Conservation (phyloP, 53 echinoderm and acorn worm species). For the Paracentrotus lividus region DNA sequence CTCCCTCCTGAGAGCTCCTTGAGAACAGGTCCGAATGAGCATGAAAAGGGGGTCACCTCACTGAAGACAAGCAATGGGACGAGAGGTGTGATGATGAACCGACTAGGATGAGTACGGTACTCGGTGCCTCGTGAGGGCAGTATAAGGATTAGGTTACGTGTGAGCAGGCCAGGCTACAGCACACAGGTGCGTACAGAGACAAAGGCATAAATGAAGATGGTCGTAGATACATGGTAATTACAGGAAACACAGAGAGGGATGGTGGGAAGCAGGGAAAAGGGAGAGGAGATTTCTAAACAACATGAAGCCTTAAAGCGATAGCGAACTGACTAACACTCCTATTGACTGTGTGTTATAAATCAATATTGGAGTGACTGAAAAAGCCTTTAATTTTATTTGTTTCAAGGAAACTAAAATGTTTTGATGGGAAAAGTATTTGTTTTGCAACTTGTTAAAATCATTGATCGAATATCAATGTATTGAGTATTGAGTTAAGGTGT, state of each 20-base stretch:
- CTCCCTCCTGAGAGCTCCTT: too few species aligned
- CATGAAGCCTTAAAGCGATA: too few species aligned
- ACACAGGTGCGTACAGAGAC: conserved; percentile 43
- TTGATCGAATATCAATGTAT: too few species aligned
- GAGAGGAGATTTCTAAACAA: too few species aligned
- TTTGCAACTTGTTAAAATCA: too few species aligned
- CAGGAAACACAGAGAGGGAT: conserved; percentile 42
- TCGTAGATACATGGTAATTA: conserved; percentile 47
- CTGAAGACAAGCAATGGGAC: background rate
- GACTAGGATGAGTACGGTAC: conserved; percentile 37
- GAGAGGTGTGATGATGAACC: conserved; percentile 47
- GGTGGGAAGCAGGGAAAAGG: background rate
- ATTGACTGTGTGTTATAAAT: too few species aligned
- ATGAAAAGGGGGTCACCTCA: conserved; percentile 5
- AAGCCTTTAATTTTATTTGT: too few species aligned
- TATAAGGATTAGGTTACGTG: conserved; percentile 32
- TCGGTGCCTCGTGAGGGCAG: conserved; percentile 58
- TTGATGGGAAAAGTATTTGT: too few species aligned
- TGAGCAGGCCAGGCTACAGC: background rate
- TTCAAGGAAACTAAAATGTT: too few species aligned
- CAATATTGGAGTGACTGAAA: too few species aligned
- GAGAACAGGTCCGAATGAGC: background rate
- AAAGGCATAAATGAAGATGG: conserved; percentile 38
- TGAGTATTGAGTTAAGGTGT: too few species aligned
- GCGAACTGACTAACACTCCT: too few species aligned